These are phyloP conservation scores for Gerris buenoi DNA, from an alignment of 1,140 invertebrate species.

Conservation along the genomic window DNA sequence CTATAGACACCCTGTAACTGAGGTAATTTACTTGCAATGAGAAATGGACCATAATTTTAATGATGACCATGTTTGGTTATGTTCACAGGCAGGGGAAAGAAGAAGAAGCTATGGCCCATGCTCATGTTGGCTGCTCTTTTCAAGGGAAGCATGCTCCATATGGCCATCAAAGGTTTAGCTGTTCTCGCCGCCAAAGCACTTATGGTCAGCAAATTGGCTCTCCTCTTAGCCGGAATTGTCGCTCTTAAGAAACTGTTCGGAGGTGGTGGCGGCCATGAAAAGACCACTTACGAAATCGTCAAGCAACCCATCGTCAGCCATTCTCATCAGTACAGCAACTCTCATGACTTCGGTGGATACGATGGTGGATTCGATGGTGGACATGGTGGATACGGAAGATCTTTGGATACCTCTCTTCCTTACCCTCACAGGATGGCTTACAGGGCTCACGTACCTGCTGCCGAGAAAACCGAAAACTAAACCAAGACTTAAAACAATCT, in stretches of 20 bases:
- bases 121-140: constrained; percentile 44
- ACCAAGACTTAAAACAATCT: no score
- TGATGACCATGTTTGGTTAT: background rate
- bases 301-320: constrained; percentile 66
- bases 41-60: no score
- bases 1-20: no score
- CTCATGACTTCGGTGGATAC: constrained; percentile 50
- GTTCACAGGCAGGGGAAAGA: constrained; percentile 26
- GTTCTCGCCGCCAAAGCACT: constrained; percentile 54
- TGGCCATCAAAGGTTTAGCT: constrained; percentile 56
- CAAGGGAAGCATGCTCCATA: constrained; percentile 51
- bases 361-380: constrained; percentile 33
- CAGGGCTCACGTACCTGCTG: constrained; percentile 6
- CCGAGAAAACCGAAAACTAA: background rate
- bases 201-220: constrained; percentile 54
- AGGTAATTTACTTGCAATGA: no score
- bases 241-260: constrained; percentile 57
- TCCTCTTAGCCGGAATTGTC: constrained; percentile 55
- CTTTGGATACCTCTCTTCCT: constrained; percentile 17
- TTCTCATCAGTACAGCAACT: constrained; percentile 55
- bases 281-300: constrained; percentile 68
- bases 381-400: constrained; percentile 29
- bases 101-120: constrained; percentile 38
- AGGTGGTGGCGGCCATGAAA: constrained; percentile 42
- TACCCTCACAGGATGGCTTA: constrained; percentile 18